Conservation (phyloP, 2,797 vertebrate species). For the Avahi laniger region DNA sequence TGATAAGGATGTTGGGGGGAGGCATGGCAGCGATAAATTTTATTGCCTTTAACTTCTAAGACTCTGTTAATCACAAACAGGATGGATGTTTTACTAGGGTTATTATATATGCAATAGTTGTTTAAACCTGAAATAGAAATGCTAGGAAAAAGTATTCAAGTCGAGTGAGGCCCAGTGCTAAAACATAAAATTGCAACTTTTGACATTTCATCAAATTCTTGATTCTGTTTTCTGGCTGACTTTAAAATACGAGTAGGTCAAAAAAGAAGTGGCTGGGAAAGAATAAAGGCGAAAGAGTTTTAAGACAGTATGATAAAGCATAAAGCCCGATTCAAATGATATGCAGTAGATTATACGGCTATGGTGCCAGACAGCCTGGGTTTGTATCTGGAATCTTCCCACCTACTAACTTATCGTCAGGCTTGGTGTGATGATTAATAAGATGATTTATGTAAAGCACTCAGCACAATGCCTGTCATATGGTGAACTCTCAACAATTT, state of each 20-base stretch:
- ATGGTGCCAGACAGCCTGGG: neutral
- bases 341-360: neutral
- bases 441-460: neutral
- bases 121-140: conserved; percentile 42
- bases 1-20: conserved; percentile 16
- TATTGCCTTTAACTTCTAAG: conserved; percentile 65
- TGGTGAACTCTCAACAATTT: conserved; percentile 4
- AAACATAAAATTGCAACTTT: conserved; percentile 25
- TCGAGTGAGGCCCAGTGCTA: neutral
- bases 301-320: neutral
- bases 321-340: conserved; percentile 13
- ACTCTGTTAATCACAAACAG: conserved; percentile 21
- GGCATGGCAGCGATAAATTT: conserved; percentile 16
- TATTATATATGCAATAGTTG: conserved; percentile 20
- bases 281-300: neutral
- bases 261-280: neutral
- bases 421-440: neutral
- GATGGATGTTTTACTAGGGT: conserved; percentile 5
- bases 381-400: neutral
- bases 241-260: neutral
- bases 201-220: conserved; percentile 10
- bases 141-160: neutral
- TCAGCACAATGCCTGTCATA: neutral
- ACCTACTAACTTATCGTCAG: neutral
- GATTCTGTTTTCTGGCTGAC: neutral